phyloP scores from a whole-genome alignment of 2,888 invertebrate species.

The Oscheius sp. region DNA sequence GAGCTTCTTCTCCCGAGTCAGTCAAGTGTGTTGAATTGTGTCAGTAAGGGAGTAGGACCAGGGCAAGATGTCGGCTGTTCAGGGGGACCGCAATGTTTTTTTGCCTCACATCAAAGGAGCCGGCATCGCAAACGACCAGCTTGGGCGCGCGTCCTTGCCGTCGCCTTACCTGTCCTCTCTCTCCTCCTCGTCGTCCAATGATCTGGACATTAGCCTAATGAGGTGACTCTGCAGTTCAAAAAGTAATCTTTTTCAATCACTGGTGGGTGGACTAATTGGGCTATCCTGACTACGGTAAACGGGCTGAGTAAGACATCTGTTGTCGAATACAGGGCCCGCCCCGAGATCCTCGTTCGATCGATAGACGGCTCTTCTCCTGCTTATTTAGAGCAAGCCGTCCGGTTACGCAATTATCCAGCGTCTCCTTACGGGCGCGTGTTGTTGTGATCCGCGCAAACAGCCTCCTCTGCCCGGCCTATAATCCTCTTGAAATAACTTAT shows the following conservation, averaged over 20 bases:
- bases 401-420: constrained; percentile 14
- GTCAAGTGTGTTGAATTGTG: neutral
- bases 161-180: neutral
- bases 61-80: neutral
- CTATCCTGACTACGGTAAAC: neutral
- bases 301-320: constrained; percentile 19
- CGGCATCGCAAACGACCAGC: constrained; percentile 29
- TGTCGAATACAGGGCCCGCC: constrained; percentile 12
- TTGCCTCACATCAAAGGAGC: constrained; percentile 24
- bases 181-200: neutral
- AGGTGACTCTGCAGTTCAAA: neutral
- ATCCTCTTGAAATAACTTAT: neutral
- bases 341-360: constrained; percentile 15
- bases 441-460: constrained; percentile 5
- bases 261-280: neutral
- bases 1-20: neutral
- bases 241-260: neutral
- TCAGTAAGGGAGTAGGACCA: neutral
- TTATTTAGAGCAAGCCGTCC: constrained; percentile 14
- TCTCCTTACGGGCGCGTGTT: neutral
- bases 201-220: neutral
- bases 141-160: constrained; percentile 25
- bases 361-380: constrained; percentile 12
- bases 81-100: constrained; percentile 29
- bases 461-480: neutral